Percentiles rank a stretch among this genome's conserved stretches.
phyloP scores from a whole-genome alignment of 1,140 invertebrate genomes.

The Listronotus bonariensis region DNA sequence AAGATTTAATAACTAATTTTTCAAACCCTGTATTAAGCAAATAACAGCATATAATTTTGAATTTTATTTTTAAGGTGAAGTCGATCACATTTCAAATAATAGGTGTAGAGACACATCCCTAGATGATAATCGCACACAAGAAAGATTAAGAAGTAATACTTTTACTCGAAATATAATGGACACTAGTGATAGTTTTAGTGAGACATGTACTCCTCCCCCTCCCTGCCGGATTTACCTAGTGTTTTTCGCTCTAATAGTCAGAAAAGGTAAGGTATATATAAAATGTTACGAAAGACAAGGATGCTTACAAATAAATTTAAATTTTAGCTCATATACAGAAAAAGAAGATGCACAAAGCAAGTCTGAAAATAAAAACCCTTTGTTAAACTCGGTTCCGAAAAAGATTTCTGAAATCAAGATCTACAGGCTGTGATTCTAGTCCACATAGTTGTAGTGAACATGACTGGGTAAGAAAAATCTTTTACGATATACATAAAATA shows the following conservation, averaged over 20 bases:
- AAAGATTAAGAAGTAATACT: slow-evolving; percentile 55
- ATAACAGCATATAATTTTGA: too few species aligned
- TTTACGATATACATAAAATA: too few species aligned
- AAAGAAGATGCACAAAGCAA: slow-evolving; percentile 57
- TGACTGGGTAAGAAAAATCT: slow-evolving; percentile 41
- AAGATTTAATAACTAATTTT: too few species aligned
- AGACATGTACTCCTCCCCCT: slow-evolving; percentile 57
- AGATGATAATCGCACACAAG: neutral
- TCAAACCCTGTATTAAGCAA: too few species aligned
- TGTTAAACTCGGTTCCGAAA: slow-evolving; percentile 9
- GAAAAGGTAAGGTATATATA: neutral
- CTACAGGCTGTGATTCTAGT: slow-evolving; percentile 54
- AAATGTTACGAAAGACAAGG: too few species aligned
- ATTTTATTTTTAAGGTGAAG: slow-evolving; percentile 36
- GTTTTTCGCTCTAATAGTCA: slow-evolving; percentile 35
- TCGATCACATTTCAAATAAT: too few species aligned
- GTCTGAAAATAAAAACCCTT: too few species aligned
- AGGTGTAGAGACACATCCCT: too few species aligned
- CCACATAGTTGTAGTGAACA: slow-evolving; percentile 58
- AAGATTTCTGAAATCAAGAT: slow-evolving; percentile 46
- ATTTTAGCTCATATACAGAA: slow-evolving; percentile 40
- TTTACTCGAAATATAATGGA: slow-evolving; percentile 62
- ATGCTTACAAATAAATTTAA: too few species aligned
- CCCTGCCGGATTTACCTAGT: slow-evolving; percentile 59
- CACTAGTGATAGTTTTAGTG: slow-evolving; percentile 58